Evolutionary conservation across 2,888 invertebrate genomes (phyloP).

Genomic region (Nomada ruficornis): DNA sequence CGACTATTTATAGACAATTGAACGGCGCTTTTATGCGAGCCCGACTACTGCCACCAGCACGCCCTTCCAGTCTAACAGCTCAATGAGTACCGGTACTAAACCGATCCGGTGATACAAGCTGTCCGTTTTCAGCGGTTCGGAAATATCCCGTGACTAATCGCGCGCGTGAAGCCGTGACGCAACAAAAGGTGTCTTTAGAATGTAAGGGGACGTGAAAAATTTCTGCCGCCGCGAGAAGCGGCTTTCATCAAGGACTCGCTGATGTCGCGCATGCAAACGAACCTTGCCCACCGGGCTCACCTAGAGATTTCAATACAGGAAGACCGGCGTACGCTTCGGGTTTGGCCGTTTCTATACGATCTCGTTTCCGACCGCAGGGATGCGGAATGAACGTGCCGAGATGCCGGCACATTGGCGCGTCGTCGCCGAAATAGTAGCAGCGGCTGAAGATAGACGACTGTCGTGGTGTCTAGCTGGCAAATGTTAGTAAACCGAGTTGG

Average conservation of each 20-base stretch:
- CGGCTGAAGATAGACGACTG: slow-evolving; percentile 70
- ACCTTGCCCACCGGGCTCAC: neutral
- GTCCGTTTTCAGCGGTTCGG: slow-evolving; percentile 55
- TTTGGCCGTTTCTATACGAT: neutral
- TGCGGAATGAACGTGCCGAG: slow-evolving; percentile 12
- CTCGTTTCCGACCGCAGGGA: neutral
- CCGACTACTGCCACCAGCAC: slow-evolving; percentile 34
- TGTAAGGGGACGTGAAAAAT: slow-evolving; percentile 19
- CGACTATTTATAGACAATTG: slow-evolving; percentile 32
- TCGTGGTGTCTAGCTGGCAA: slow-evolving; percentile 69
- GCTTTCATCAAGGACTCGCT: slow-evolving; percentile 11
- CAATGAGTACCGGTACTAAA: slow-evolving; percentile 59
- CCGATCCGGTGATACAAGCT: slow-evolving; percentile 49
- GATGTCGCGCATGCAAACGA: neutral
- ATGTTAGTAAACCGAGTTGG: slow-evolving; percentile 68
- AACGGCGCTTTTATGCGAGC: slow-evolving; percentile 44
- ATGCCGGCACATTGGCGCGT: slow-evolving; percentile 38
- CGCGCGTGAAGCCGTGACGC: slow-evolving; percentile 54
- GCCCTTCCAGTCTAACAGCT: slow-evolving; percentile 36
- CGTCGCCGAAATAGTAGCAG: slow-evolving; percentile 71
- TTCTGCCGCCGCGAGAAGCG: neutral
- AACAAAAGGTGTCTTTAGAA: slow-evolving; percentile 49
- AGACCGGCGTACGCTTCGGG: too few relatives aligned
- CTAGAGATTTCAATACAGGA: neutral
- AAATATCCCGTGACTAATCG: slow-evolving; percentile 67